Base-by-base conservation (phyloP, 1,140 invertebrate genomes). In the Drosophila obscura region DNA sequence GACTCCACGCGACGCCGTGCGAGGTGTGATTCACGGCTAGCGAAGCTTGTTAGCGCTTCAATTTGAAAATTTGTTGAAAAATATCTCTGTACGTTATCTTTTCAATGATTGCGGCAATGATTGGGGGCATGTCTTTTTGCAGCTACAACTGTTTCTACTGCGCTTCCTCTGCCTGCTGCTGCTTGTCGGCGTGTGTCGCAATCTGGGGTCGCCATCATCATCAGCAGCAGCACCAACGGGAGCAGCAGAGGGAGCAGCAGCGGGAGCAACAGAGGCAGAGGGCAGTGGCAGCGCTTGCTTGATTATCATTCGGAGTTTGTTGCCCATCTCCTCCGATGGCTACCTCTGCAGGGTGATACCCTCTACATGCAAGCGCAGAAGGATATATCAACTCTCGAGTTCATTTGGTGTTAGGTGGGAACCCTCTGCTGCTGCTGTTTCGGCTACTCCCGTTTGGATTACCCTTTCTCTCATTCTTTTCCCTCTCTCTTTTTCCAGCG, bases 151-250 rank as follows among this genome's bases (percentile, higher is more conserved):
- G 28, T 44, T 55, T 44, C n/a, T 43, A 4, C 50, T 15, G 39
- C 35, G 43, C 52, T 67, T 16, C 45, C 51, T 69, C 69, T 63
- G 61, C 49, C 62, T 69, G 26, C 44, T 61, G 35, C 55, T 57
- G 15, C 22, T 43, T 69, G 50, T 64, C 62, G 67, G 64, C 44
- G 68, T 77, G 66, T 78, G 74, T 72, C 73, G 65, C 73, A 80
- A 80, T 76, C 57, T 80, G 52, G 75, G 74, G 73, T 76, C 57
- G 48, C 52, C 72, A 74, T 64, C 72, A 73, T 46, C 63, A 49
- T 67, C 46, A 26, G 35, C 57, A 51, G 31, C n/a, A n/a, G n/a
- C n/a, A n/a, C n/a, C n/a, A n/a, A n/a, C n/a, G n/a, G n/a, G n/a
- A n/a, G n/a, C n/a, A n/a, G 48, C 41, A 26, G 26, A 5, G 8